Evolutionary conservation across 2,888 invertebrate genomes (phyloP).

Genomic region (Chalcis sispes): DNA sequence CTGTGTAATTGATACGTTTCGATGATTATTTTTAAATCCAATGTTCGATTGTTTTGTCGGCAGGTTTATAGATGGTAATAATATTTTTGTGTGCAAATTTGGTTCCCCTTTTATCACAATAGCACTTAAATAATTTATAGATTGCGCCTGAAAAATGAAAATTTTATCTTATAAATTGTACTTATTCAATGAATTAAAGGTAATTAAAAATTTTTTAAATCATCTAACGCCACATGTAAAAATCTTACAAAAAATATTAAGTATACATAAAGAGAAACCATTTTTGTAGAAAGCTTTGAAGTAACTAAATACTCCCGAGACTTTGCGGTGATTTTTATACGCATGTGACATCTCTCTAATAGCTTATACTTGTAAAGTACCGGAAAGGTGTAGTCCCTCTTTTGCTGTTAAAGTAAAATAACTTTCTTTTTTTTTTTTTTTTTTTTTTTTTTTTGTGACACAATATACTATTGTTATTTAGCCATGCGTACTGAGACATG

Average conservation of each 20-base stretch:
- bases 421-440: conserved; percentile 17
- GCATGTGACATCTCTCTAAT: conserved; percentile 5
- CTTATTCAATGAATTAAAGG: not conserved
- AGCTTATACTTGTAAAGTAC: conserved; percentile 38
- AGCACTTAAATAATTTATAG: not conserved
- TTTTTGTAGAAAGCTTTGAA: not conserved
- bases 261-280: not conserved
- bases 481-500: not conserved
- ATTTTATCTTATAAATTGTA: not conserved
- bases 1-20: not conserved
- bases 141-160: not conserved
- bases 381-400: conserved; percentile 26
- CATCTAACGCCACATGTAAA: not conserved
- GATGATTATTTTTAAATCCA: not conserved
- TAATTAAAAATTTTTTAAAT: not conserved
- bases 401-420: not conserved
- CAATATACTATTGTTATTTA: not conserved
- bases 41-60: not conserved
- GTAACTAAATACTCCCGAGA: not conserved
- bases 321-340: not conserved
- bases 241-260: conserved; percentile 16
- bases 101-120: not conserved
- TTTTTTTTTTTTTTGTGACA: not conserved
- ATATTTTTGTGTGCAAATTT: too few species aligned
- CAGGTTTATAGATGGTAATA: not conserved